Evolutionary conservation across 2,797 vertebrate species (phyloP).

Genomic region (Poliocrania exsul): DNA sequence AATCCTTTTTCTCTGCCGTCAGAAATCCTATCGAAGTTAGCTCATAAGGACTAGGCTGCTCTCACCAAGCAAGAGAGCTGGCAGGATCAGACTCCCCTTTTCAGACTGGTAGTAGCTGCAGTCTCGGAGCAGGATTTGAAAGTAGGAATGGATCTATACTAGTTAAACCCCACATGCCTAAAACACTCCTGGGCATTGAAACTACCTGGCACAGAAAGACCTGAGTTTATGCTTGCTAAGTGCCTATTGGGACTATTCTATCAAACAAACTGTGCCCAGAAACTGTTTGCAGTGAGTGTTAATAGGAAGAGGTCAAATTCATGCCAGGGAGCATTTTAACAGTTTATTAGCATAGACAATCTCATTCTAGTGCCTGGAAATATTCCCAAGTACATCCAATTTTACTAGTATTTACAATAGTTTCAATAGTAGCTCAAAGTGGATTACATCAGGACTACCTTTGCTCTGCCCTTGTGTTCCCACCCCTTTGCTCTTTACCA

Average conservation of each 20-base stretch:
- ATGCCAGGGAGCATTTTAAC: slow-evolving; percentile 14
- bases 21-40: not conserved
- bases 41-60: not conserved
- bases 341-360: not conserved
- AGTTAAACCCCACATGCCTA: not conserved
- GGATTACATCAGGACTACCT: slow-evolving; percentile 20
- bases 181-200: slow-evolving; percentile 12
- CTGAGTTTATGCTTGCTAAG: not conserved
- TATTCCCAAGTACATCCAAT: not conserved
- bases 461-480: slow-evolving; percentile 3
- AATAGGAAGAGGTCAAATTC: slow-evolving; percentile 44
- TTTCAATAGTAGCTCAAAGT: not conserved
- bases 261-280: not conserved
- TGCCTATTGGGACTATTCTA: not conserved
- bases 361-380: slow-evolving; percentile 34
- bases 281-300: slow-evolving; percentile 22
- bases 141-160: slow-evolving; percentile 16
- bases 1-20: not conserved
- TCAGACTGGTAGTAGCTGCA: not conserved
- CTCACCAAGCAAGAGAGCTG: not conserved
- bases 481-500: not conserved
- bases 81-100: not conserved
- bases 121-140: not conserved
- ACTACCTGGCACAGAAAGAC: slow-evolving; percentile 25
- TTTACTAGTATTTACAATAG: slow-evolving; percentile 38